Evolutionary conservation across 2,797 vertebrate species (phyloP), one percentile per base, ranked within the genome.

Genomic region (Anniella stebbinsi): DNA sequence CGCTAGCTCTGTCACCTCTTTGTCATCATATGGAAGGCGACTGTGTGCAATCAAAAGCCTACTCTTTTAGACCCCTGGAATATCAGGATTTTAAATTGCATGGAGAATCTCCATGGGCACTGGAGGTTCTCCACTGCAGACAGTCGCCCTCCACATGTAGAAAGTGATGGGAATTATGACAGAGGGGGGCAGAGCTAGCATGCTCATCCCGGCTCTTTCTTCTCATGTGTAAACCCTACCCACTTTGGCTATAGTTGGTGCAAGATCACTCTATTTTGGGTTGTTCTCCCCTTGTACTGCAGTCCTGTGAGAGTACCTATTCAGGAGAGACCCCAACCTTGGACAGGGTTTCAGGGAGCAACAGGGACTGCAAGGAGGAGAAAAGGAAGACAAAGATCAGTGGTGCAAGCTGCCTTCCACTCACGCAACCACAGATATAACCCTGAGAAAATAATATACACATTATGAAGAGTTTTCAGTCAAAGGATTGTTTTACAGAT

Each of bases 371-470:
- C 18, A 36, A 33, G 48, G 2, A 23, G 7, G 51, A 63, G 13
- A 86, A 57, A 57, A 36, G 21, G 11, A 82, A 70, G 45, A 30
- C n/a, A 57, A 57, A 57, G 45, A 25, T n/a, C 18, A 28, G 41
- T 25, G 51, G 45, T 78, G 45, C 28, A 75, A 75, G 17, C 66
- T 84, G 45, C 13, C 12, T 80, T 57, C 51, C 17, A n/a, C 1
- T 38, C 38, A 38, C 8, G 21, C 73, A 75, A 41, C 73, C 36
- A 75, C 10, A 9, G 36, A 57, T 36, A 60, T 57, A 81, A 63
- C 10, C 54, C n/a, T 57, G 18, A 89, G 80, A 92, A 94, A 95
- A 92, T 2, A 54, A 90, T 92, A 88, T 69, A 67, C 33, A 75
- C 45, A 45, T 89, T 80, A 90, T 70, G 92, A 88, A 88, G 84